These are phyloP conservation scores for Trissoscelio sp. DNA, from an alignment of 2,888 invertebrate species.

Conservation along the genomic window DNA sequence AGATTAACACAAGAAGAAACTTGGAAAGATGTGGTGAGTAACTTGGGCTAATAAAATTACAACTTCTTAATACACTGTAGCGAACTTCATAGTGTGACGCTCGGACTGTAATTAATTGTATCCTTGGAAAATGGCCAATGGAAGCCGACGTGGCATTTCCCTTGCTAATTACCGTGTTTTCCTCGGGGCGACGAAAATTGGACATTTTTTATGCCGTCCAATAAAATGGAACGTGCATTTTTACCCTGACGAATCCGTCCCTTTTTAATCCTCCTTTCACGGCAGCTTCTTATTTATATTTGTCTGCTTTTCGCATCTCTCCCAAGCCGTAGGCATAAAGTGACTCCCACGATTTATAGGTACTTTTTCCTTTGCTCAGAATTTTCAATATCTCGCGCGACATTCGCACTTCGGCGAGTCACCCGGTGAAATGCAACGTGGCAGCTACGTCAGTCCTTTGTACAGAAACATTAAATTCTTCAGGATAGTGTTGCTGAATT, in stretches of 20 bases:
- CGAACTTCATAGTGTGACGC: slow-evolving; percentile 25
- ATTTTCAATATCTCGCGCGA: slow-evolving; percentile 52
- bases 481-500: slow-evolving; percentile 5
- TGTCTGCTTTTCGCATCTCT: slow-evolving; percentile 11
- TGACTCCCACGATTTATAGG: slow-evolving; percentile 43
- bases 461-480: slow-evolving; percentile 48
- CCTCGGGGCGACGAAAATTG: neutral
- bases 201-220: neutral
- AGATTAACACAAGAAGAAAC: slow-evolving; percentile 64
- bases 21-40: slow-evolving; percentile 46
- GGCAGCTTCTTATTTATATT: slow-evolving; percentile 32
- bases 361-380: slow-evolving; percentile 33
- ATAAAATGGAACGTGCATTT: neutral
- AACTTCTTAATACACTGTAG: slow-evolving; percentile 53
- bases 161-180: slow-evolving; percentile 20
- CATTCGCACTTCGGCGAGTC: slow-evolving; percentile 40
- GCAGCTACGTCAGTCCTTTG: slow-evolving; percentile 44
- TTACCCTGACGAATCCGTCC: neutral
- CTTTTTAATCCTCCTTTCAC: neutral
- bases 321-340: slow-evolving; percentile 9
- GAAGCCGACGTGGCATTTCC: neutral
- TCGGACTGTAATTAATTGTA: slow-evolving; percentile 48
- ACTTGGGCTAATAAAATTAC: slow-evolving; percentile 60
- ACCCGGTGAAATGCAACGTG: slow-evolving; percentile 42
- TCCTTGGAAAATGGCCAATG: slow-evolving; percentile 38